Base-by-base conservation (phyloP, 2,797 vertebrate genomes). In the Aeoliscus strigatus region DNA sequence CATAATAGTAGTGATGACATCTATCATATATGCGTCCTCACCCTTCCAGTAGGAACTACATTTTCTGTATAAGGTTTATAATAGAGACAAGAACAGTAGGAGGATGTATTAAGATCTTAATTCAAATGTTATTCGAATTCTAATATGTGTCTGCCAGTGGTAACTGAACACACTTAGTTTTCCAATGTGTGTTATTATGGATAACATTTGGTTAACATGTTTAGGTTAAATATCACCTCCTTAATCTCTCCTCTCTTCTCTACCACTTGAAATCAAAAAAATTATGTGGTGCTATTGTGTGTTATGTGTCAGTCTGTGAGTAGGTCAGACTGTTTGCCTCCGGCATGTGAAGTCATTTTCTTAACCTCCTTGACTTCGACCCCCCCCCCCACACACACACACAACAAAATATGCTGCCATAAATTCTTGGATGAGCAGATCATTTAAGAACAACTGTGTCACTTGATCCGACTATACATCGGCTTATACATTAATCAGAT, bases 311-410 rank as follows among this genome's bases (percentile, higher is more conserved):
- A n/a, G n/a, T 44, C 38, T 38, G 32, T 33, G 12, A 50, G 44
- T 45, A 50, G 54, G 46, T 51, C 42, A 48, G 2, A 15, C n/a
- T 33, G 9, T 55, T 58, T 40, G 33, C 51, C 42, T 27, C 16
- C 16, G 31, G 51, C 31, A n/a, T 28, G 6, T 25, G 8, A 50
- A 6, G 42, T 33, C 12, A 24, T n/a, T 4, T n/a, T n/a, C n/a
- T n/a, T n/a, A n/a, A n/a, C n/a, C n/a, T n/a, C n/a, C n/a, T n/a
- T n/a, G n/a, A n/a, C n/a, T n/a, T n/a, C n/a, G n/a, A n/a, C n/a
- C n/a, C n/a, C n/a, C n/a, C n/a, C n/a, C n/a, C n/a, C n/a, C n/a
- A n/a, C n/a, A n/a, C n/a, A n/a, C n/a, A n/a, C n/a, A n/a, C n/a
- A n/a, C n/a, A n/a, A n/a, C n/a, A n/a, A n/a, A n/a, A n/a, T n/a